Evolutionary conservation across 2,113 vertebrate genomes (phyloP).

Genomic region (Rhinichthys klamathensis): DNA sequence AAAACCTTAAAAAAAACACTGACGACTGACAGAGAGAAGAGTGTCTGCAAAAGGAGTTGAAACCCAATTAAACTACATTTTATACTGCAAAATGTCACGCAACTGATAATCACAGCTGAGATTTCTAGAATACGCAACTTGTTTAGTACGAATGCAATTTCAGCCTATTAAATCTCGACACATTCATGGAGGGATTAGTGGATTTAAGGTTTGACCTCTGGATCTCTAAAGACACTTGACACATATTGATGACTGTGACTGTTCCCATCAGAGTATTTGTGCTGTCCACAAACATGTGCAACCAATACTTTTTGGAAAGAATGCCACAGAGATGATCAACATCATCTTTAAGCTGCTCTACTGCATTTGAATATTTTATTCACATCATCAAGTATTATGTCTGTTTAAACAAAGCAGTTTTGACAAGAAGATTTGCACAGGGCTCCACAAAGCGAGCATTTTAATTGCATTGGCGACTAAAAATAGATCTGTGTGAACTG

Average conservation of each 20-base stretch:
- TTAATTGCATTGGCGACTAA: too few species aligned
- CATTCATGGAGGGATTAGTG: neutral
- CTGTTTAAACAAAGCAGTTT: neutral
- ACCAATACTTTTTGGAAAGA: neutral
- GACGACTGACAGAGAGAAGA: neutral
- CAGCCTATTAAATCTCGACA: neutral
- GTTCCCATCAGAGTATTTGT: neutral
- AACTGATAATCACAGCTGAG: neutral
- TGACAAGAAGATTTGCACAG: neutral
- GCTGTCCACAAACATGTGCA: neutral
- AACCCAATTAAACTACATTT: neutral
- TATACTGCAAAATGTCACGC: neutral
- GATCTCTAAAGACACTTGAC: neutral
- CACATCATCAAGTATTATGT: neutral
- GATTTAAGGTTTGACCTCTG: neutral
- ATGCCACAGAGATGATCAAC: neutral
- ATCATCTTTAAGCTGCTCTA: neutral
- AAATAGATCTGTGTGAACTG: too few species aligned
- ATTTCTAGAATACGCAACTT: neutral
- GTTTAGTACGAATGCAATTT: neutral
- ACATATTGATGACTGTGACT: neutral
- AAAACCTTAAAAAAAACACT: neutral
- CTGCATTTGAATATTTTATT: neutral
- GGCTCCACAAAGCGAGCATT: too few species aligned
- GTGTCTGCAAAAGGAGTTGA: conserved; percentile 9